Conservation (phyloP, 2,113 vertebrate genomes). For the Hystrix brachyura region DNA sequence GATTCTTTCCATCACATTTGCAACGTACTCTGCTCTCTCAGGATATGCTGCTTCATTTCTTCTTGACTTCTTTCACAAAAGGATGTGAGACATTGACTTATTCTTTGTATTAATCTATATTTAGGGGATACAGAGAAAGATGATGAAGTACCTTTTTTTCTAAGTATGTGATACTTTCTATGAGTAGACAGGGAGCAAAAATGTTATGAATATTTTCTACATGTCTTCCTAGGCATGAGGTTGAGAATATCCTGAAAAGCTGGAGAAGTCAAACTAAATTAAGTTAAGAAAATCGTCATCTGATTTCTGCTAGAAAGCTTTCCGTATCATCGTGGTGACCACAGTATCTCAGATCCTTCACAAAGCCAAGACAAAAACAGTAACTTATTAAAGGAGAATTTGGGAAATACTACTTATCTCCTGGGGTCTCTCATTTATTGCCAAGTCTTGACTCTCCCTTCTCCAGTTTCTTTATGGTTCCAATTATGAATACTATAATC, state of each 20-base stretch:
- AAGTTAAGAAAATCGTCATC: not conserved
- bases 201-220: not conserved
- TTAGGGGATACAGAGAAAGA: not conserved
- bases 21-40: not conserved
- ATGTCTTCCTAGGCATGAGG: conserved; percentile 15
- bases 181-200: not conserved
- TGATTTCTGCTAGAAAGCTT: not conserved
- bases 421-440: not conserved
- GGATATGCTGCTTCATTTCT: not conserved
- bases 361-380: not conserved
- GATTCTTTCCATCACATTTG: not conserved
- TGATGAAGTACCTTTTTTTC: not conserved
- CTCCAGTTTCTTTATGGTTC: conserved; percentile 14
- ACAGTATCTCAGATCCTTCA: not conserved
- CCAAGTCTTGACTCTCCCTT: conserved; percentile 22
- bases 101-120: not conserved
- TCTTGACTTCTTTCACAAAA: not conserved
- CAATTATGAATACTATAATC: conserved; percentile 1
- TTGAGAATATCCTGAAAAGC: not conserved
- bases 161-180: not conserved
- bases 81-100: not conserved
- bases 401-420: not conserved
- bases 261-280: not conserved
- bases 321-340: not conserved
- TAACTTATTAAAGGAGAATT: not conserved